Evolutionary conservation across 2,113 vertebrate species (phyloP), one percentile per base, ranked within the genome.

Genomic region (Spea multiplicata): DNA sequence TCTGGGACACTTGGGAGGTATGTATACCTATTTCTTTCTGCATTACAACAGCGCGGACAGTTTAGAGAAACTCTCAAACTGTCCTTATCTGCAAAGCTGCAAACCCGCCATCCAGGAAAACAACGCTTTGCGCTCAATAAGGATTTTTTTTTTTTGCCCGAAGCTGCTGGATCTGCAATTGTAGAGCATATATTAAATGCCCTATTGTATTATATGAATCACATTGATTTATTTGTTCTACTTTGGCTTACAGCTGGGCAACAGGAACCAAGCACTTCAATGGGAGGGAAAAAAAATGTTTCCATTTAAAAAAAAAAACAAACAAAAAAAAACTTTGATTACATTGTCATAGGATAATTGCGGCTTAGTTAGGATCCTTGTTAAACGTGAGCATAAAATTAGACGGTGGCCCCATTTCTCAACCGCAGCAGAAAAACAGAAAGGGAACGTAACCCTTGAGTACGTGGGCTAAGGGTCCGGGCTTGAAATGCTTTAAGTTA

Each of bases 141-240:
- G 14, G 55, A 59, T 59, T 59, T 52, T 52, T 30, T 30, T 30
- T 52, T 52, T 59, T 13, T 59, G 55, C 55, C 55, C 8, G 0
- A 5, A 46, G 45, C 0, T 5, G 44, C 8, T 14, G 44, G n/a
- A 44, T 14, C 65, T 45, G 65, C 65, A n/a, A 30, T 52, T 52
- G 62, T 30, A n/a, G 16, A 30, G 62, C 62, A 65, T n/a, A 65
- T 65, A 65, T 64, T 13, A 67, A 5, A 47, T 47, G 66, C 44
- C 44, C 45, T 12, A 67, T 67, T 47, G 66, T 67, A 47, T 46
- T 67, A 47, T 67, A 46, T 67, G 66, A 44, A 67, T 44, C 17
- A 47, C 44, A 67, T 44, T 67, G 66, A 67, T 67, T 67, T 67
- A 67, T 67, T 67, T 44, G 44, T 44, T 44, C 13, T 44, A 8